Evolutionary conservation across 2,888 invertebrate genomes (phyloP), one percentile per base, ranked within the genome.

Genomic region (Pristionchus mayeri): DNA sequence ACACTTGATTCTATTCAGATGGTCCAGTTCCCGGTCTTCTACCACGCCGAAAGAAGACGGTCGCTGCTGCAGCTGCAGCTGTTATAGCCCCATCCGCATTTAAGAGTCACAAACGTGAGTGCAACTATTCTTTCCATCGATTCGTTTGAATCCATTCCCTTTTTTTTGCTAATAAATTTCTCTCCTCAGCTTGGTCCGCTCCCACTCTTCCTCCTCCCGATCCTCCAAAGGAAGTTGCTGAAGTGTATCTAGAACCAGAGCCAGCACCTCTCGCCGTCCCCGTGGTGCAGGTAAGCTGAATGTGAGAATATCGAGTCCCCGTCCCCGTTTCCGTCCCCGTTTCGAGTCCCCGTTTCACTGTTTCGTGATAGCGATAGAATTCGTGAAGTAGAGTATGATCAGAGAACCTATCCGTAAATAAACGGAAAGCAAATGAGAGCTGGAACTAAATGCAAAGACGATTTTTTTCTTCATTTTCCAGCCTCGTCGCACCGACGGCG

Each of bases 131-230:
- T n/a, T n/a, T n/a, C n/a, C n/a, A n/a, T n/a, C n/a, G n/a, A n/a
- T n/a, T n/a, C n/a, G n/a, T n/a, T n/a, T n/a, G n/a, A n/a, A n/a
- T 52, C 3, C 18, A 3, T 52, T 52, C 18, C 16, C 21, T 52
- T 52, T 9, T 13, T 21, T 18, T 52, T 9, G 9, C 16, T 4
- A 52, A 9, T 16, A 52, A 16, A 21, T 16, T 52, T 3, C 18
- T 50, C 4, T 57, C 27, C 37, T 13, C 40, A 71, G 71, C 71
- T 6, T 71, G 71, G 71, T 71, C 71, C 1, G 71, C 71, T 1
- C 71, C 71, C 6, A 71, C 71, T 3, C 44, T 71, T 71, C 71
- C 71, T 7, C 71, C 71, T 24, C 44, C 67, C 11, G 71, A 71
- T 2, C 40, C 24, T 24, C 4, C n/a, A 54, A 54, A n/a, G 40